Base-by-base conservation (phyloP, 2,888 invertebrate genomes). In the Argyresthia albistria region DNA sequence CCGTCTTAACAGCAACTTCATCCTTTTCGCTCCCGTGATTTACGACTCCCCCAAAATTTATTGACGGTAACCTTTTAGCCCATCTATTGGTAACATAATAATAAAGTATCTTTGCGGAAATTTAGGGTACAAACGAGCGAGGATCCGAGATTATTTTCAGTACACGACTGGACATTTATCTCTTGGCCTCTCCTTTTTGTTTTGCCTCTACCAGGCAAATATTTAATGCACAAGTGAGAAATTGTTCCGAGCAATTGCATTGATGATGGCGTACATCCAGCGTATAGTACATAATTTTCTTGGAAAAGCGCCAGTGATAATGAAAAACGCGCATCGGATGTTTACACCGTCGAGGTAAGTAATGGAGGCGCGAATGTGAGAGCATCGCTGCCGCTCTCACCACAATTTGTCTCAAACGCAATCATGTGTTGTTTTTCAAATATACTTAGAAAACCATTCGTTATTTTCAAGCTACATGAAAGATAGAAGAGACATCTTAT, bases 261-360 rank as follows among this genome's bases (percentile, higher is more conserved):
- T 25, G 25, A 6, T 25, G 6, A 25, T 25, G 6, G 25, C 25
- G 6, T 25, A 25, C 25, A 25, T 25, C 25, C 54, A 54, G 51
- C 54, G 53, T 25, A 43, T 39, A 50, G 50, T 57, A 60, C 56
- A 62, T 60, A 61, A 60, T 63, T 60, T 52, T 60, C 36, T 58
- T 68, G 69, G 64, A 63, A 60, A 46, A 50, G 51, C 54, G 65
- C 67, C 67, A 69, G 45, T 46, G 45, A 56, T 56, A 54, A 57
- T 60, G 59, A 61, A 62, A 64, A 65, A 60, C 58, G 61, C 60
- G 57, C 58, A 55, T 59, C 52, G 60, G 59, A 58, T 60, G 58
- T 64, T 62, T 59, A 58, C 56, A 57, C 57, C 52, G 56, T 50
- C 55, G 58, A 56, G 55, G 57, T 59, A 61, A 59, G 52, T 57